phyloP scores from a whole-genome alignment of 2,888 invertebrate genomes.

The Nephrotoma appendiculata region DNA sequence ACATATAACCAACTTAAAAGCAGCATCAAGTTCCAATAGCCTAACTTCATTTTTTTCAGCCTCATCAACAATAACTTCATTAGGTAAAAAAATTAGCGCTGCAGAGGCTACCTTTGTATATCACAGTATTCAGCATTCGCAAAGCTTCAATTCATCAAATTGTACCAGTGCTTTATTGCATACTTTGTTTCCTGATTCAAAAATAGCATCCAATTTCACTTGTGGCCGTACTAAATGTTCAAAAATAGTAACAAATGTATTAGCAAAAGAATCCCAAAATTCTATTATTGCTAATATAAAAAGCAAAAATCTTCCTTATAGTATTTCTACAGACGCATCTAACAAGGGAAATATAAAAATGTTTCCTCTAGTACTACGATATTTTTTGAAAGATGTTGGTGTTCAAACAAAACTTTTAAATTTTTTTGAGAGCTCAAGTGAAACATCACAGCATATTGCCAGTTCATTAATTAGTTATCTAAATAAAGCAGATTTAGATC shows the following conservation, averaged over 20 bases:
- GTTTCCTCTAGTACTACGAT: neutral
- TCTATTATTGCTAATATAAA: neutral
- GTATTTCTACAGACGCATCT: neutral
- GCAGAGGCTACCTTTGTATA: conserved; percentile 3
- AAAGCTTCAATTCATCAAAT: neutral
- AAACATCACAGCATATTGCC: neutral
- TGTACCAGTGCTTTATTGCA: conserved; percentile 1
- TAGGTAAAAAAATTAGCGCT: neutral
- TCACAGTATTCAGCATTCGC: no score
- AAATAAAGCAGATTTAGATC: neutral
- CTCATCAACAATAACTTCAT: neutral
- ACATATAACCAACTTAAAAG: neutral
- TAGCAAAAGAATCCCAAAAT: neutral
- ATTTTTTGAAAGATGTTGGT: neutral
- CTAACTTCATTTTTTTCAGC: neutral
- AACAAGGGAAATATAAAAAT: conserved; percentile 2
- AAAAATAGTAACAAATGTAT: neutral
- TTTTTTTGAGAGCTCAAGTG: neutral
- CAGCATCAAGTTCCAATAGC: no score
- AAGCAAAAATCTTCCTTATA: neutral
- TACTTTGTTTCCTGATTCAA: conserved; percentile 1
- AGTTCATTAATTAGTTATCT: neutral
- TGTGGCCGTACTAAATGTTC: conserved; percentile 1
- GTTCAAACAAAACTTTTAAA: neutral
- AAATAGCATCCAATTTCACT: conserved; percentile 2